These are phyloP conservation scores for Heliconius himera DNA, from an alignment of 1,140 invertebrate genomes.

Conservation along the genomic window DNA sequence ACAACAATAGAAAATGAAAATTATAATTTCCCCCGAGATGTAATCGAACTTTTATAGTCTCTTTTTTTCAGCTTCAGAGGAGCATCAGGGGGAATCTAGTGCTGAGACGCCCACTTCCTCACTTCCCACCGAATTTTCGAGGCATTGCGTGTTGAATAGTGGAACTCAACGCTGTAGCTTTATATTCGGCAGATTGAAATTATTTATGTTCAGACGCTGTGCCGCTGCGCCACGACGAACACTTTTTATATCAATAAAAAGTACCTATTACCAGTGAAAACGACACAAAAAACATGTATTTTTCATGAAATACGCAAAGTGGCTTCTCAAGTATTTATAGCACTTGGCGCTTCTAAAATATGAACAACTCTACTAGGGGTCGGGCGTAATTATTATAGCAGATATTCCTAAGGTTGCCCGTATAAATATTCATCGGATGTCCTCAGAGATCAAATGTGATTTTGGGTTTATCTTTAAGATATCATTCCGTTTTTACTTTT, in stretches of 20 bases:
- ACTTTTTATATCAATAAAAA: background rate
- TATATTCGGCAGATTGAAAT: too few species aligned
- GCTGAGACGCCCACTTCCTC: too few species aligned
- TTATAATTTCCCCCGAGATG: too few species aligned
- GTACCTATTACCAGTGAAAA: background rate
- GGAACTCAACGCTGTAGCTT: too few species aligned
- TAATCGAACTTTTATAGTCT: too few species aligned
- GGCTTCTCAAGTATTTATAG: conserved; percentile 34
- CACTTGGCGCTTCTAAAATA: conserved; percentile 34
- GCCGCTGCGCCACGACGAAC: too few species aligned
- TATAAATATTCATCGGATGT: conserved; percentile 50
- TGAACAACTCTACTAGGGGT: conserved; percentile 30
- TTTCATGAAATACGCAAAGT: conserved; percentile 7
- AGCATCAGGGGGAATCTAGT: too few species aligned
- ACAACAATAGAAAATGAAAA: too few species aligned
- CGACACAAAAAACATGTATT: background rate
- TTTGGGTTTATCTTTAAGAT: conserved; percentile 17
- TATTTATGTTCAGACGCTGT: too few species aligned
- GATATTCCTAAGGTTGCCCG: conserved; percentile 45
- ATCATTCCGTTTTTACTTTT: background rate
- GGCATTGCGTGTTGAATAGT: too few species aligned
- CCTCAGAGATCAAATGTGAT: conserved; percentile 21
- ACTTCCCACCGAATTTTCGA: too few species aligned
- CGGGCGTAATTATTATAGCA: conserved; percentile 50
- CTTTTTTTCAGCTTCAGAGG: too few species aligned